phyloP scores from a whole-genome alignment of 2,888 invertebrate genomes.

The Lumbricus terrestris region DNA sequence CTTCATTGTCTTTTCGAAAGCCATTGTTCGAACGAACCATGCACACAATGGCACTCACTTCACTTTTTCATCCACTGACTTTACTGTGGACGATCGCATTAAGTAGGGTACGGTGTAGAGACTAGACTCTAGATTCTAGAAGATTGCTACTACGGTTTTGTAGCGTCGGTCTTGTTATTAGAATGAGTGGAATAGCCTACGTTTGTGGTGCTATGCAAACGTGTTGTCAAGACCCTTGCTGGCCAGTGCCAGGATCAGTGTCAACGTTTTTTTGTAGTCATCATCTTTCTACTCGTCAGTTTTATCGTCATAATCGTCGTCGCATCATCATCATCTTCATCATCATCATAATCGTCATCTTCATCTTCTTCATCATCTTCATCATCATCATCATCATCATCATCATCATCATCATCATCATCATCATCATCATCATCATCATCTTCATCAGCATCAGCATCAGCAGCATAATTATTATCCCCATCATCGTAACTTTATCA shows the following conservation, averaged over 20 bases:
- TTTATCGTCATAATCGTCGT: not conserved
- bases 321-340: no score
- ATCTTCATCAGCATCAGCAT: no score
- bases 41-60: not conserved
- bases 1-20: not conserved
- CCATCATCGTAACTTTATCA: no score
- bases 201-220: no score
- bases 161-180: no score
- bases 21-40: not conserved
- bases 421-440: no score
- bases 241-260: not conserved
- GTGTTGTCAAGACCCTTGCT: no score
- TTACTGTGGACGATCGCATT: not conserved
- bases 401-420: not conserved
- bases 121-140: no score
- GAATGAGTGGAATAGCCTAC: not conserved
- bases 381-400: not conserved
- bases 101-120: not conserved
- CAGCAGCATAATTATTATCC: no score
- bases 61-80: not conserved
- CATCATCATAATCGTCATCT: not conserved
- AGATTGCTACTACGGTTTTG: not conserved
- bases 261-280: not conserved
- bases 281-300: not conserved
- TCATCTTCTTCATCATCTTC: no score